phyloP scores from a whole-genome alignment of 2,888 invertebrate species.

The Ophioninae sp. region DNA sequence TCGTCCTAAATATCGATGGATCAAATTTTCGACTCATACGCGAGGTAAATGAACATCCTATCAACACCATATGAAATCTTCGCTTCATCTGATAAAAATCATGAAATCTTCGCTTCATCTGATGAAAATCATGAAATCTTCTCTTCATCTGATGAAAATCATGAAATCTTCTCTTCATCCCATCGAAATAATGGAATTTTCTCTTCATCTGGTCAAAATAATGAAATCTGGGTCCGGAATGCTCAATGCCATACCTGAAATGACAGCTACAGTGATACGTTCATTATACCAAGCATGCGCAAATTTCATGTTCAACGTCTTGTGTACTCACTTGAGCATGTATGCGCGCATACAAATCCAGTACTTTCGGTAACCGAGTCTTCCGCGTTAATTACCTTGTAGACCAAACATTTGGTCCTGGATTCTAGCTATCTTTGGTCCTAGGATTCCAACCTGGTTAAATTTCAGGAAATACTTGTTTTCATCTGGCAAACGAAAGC shows the following conservation, averaged over 20 bases:
- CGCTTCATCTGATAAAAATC: no score
- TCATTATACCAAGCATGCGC: background rate
- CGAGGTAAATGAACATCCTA: no score
- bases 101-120: no score
- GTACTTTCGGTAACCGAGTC: background rate
- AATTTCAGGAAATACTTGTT: background rate
- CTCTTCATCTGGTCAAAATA: no score
- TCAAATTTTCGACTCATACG: no score
- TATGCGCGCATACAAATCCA: background rate
- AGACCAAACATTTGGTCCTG: background rate
- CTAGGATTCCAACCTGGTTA: no score
- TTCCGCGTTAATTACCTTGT: background rate
- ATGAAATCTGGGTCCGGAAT: background rate
- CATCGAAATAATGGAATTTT: no score
- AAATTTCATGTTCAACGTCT: background rate
- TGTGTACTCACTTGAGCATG: background rate
- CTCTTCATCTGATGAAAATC: no score
- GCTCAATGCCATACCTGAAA: background rate
- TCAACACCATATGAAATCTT: no score
- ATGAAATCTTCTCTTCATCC: no score
- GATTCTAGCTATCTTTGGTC: no score
- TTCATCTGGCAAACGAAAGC: background rate
- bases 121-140: background rate
- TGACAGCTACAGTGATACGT: background rate
- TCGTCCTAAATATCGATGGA: no score